phyloP scores from a whole-genome alignment of 2,888 invertebrate species.

The Brenthis daphne region DNA sequence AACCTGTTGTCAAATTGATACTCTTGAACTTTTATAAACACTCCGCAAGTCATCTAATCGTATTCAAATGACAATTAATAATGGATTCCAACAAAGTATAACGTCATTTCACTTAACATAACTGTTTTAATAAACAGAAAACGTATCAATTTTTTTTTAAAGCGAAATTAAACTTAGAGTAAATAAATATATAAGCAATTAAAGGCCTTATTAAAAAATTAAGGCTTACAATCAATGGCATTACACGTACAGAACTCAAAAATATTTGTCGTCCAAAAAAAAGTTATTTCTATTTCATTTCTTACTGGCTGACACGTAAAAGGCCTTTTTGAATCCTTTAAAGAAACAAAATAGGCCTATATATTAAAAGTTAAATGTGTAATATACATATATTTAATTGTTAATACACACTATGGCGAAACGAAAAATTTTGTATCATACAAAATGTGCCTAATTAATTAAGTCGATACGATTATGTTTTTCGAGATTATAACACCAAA shows the following conservation, averaged over 20 bases:
- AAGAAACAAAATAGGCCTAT: slow-evolving; percentile 1
- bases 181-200: slow-evolving; percentile 13
- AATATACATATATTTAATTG: slow-evolving; percentile 2
- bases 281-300: neutral
- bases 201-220: slow-evolving; percentile 20
- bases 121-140: neutral
- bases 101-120: too few species aligned
- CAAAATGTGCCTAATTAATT: slow-evolving; percentile 49
- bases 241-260: neutral
- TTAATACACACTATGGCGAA: slow-evolving; percentile 5
- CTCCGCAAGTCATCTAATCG: too few species aligned
- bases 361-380: neutral
- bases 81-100: too few species aligned
- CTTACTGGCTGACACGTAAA: too few species aligned
- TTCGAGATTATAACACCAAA: slow-evolving; percentile 77
- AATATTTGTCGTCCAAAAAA: slow-evolving; percentile 8
- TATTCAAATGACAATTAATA: too few species aligned
- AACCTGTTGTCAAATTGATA: too few species aligned
- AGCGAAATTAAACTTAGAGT: neutral
- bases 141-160: neutral
- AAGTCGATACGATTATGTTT: slow-evolving; percentile 43
- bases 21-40: too few species aligned
- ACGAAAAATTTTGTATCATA: slow-evolving; percentile 30
- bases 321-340: slow-evolving; percentile 3
- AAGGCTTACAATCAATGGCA: slow-evolving; percentile 19